Base-by-base conservation (phyloP, 2,888 invertebrate genomes). In the Scaptomyza reducta region DNA sequence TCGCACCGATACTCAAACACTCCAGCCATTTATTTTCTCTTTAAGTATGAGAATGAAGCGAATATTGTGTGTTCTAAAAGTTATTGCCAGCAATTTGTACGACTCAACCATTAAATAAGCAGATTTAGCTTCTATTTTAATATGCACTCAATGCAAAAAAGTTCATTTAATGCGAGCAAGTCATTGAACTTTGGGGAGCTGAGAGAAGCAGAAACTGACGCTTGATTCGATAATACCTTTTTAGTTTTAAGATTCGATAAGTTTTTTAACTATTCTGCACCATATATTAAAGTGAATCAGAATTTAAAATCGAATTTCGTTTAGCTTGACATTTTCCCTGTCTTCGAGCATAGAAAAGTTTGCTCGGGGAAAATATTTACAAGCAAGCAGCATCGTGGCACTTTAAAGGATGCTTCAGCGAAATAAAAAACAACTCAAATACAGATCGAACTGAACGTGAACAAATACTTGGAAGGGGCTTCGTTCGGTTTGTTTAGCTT, bases 81-180 rank as follows among this genome's bases (percentile, higher is more conserved):
- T 77, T 77, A 87, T 85, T 77, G 85, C 77, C 58, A 58, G 77
- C 87, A 84, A 87, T 82, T 84, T 82, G 87, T 80, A 57, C 35
- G 14, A n/a, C 16, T 25, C 49, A 54, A 40, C 40, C 59, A 64
- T 70, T 60, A 71, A 74, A 63, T 29, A 33, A 22, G 27, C 33
- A 65, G 63, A 66, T 68, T 70, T 51, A 68, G 38, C 70, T 58
- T n/a, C 60, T 64, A 66, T 78, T 73, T 78, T 67, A 53, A 66
- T 41, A 72, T 41, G 70, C 55, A 56, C 57, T 69, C 47, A 42
- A 61, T 58, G 59, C 59, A 54, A 73, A 16, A 38, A 14, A 14
- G 62, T 64, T 57, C 47, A 35, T 54, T 60, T 60, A 60, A 56
- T 69, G 59, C 58, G 10, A 31, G 1, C 9, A 31, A 45, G 14